Evolutionary conservation across 2,888 invertebrate genomes (phyloP).

Genomic region (Punctoribates punctum): DNA sequence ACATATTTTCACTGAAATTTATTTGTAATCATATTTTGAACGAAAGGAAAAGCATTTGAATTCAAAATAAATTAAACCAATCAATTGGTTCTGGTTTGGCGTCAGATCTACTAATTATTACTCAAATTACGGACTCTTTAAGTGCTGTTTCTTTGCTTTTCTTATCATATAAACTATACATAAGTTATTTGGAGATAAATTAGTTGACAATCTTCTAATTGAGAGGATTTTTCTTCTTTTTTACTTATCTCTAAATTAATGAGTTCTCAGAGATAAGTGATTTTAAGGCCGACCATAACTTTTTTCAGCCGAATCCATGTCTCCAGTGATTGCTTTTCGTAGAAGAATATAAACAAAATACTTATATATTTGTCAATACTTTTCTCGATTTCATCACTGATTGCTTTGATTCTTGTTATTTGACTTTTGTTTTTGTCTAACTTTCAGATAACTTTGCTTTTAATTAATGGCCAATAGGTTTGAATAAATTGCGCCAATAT

Average conservation of each 20-base stretch:
- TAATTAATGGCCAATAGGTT: too few species aligned
- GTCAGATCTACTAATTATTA: not conserved
- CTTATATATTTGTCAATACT: too few species aligned
- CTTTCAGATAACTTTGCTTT: too few species aligned
- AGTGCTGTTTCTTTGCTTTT: constrained; percentile 20
- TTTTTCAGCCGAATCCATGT: too few species aligned
- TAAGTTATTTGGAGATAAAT: not conserved
- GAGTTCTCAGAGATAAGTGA: constrained; percentile 3
- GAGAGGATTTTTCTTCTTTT: not conserved
- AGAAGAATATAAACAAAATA: too few species aligned
- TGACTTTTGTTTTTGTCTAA: too few species aligned
- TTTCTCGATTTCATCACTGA: too few species aligned
- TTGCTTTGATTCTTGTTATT: too few species aligned
- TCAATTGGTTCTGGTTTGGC: not conserved
- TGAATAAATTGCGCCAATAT: too few species aligned
- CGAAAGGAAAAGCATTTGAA: not conserved
- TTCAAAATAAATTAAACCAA: not conserved
- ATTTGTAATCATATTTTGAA: too few species aligned
- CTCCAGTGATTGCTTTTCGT: too few species aligned
- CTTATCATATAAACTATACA: not conserved
- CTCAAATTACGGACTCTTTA: not conserved
- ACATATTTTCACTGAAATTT: too few species aligned
- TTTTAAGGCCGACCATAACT: not conserved
- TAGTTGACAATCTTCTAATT: not conserved
- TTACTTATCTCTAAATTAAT: not conserved